Conservation (phyloP, 2,113 vertebrate species). For the Pituophis catenifer region DNA sequence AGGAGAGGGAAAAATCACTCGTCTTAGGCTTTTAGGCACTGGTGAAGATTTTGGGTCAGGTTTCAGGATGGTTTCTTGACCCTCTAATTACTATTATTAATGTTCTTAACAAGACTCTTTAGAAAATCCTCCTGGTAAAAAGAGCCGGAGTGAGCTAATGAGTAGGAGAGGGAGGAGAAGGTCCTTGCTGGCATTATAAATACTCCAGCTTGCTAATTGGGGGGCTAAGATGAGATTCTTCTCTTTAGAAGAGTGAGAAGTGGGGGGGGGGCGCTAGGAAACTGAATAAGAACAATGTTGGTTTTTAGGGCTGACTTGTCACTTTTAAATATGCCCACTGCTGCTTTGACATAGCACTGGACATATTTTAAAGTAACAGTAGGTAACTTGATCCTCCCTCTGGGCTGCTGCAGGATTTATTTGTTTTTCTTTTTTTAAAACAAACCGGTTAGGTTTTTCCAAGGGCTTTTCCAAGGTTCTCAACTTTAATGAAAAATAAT, state of each 20-base stretch:
- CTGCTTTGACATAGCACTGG: constrained; percentile 43
- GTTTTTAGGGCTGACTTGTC: constrained; percentile 49
- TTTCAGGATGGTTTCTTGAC: constrained; percentile 71
- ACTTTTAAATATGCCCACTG: constrained; percentile 56
- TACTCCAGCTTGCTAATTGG: constrained; percentile 61
- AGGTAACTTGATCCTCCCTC: constrained; percentile 58
- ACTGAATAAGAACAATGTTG: constrained; percentile 51
- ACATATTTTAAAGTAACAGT: constrained; percentile 55
- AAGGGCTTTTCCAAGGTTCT: constrained; percentile 52
- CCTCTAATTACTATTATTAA: constrained; percentile 70
- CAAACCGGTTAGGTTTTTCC: constrained; percentile 47
- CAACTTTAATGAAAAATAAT: constrained; percentile 55
- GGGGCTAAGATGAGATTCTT: constrained; percentile 32
- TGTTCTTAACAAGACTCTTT: constrained; percentile 61
- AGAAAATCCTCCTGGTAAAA: constrained; percentile 64
- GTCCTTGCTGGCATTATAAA: constrained; percentile 64
- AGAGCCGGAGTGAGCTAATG: constrained; percentile 65
- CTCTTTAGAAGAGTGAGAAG: constrained; percentile 28
- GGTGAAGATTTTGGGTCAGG: constrained; percentile 68
- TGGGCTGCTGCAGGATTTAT: constrained; percentile 27
- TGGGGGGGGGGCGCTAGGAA: constrained; percentile 30
- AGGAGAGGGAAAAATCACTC: constrained; percentile 52
- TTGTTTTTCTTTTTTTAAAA: constrained; percentile 58
- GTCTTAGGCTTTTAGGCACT: constrained; percentile 67
- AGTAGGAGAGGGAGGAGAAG: constrained; percentile 63